Conservation (phyloP, 2,797 vertebrate species). For the Helicolenus hilgendorfi region DNA sequence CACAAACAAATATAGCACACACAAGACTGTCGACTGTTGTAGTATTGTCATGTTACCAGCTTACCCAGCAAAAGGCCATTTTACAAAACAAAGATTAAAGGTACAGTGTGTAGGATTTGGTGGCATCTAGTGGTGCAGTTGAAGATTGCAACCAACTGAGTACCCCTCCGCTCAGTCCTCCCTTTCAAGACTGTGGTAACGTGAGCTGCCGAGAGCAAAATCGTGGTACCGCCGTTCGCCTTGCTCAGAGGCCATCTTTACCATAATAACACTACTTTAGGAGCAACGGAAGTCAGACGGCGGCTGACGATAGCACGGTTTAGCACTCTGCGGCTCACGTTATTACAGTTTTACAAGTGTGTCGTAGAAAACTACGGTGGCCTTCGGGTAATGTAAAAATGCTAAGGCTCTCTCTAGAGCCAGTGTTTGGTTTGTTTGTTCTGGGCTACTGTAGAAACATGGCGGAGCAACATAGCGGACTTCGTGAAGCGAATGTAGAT, state of each 20-base stretch:
- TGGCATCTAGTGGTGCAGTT: not conserved
- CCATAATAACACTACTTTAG: not conserved
- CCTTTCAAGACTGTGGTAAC: not conserved
- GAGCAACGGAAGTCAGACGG: no score
- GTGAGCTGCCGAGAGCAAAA: no score
- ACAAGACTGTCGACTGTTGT: not conserved
- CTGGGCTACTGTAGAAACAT: not conserved
- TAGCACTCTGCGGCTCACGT: not conserved
- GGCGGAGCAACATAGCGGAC: not conserved
- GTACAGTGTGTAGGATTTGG: not conserved
- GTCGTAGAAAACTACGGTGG: not conserved
- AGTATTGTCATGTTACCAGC: not conserved
- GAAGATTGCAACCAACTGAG: not conserved
- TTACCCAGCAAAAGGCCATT: not conserved
- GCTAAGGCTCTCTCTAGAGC: not conserved
- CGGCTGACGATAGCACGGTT: not conserved
- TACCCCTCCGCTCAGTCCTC: not conserved
- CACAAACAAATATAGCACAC: conserved; percentile 52
- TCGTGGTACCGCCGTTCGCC: not conserved
- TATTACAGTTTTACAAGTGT: not conserved
- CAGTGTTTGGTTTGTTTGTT: not conserved
- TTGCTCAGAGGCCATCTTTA: not conserved
- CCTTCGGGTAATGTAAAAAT: not conserved
- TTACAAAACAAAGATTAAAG: not conserved
- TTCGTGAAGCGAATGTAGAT: not conserved